Conservation (phyloP, 2,113 vertebrate genomes). For the Zosterops borbonicus region DNA sequence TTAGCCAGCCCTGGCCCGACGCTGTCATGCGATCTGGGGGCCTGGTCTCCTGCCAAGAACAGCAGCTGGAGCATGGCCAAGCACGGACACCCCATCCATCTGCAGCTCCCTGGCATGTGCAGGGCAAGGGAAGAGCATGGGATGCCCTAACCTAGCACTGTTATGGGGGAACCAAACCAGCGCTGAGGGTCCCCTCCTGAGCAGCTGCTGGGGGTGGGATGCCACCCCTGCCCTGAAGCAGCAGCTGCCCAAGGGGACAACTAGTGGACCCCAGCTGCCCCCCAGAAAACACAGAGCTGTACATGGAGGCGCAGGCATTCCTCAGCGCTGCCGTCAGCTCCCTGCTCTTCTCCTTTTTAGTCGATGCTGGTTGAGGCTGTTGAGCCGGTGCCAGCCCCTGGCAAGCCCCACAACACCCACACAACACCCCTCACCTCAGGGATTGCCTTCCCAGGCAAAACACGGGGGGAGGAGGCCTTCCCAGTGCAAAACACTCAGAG, state of each 20-base stretch:
- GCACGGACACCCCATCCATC: background rate
- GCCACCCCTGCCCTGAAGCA: fast-evolving
- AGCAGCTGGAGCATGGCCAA: background rate
- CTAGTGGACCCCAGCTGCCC: background rate
- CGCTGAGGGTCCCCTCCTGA: background rate
- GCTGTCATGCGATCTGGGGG: conserved; percentile 3
- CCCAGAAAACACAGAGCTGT: background rate
- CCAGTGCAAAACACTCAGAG: background rate
- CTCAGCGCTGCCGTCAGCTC: conserved; percentile 44
- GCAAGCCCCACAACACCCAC: background rate
- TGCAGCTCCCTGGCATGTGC: background rate
- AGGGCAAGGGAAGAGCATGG: background rate
- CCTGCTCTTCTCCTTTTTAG: conserved; percentile 66
- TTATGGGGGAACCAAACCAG: fast-evolving
- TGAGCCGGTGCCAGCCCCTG: background rate
- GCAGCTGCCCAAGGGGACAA: background rate
- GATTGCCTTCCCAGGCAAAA: background rate
- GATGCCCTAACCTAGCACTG: background rate
- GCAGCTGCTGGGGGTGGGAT: background rate
- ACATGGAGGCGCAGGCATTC: conserved; percentile 6
- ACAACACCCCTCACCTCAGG: background rate
- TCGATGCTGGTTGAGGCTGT: background rate
- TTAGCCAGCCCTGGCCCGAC: background rate
- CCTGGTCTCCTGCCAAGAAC: background rate
- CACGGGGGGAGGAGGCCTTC: background rate